Base-by-base conservation (phyloP, 2,888 invertebrate species). In the Lasioglossum figueresi region DNA sequence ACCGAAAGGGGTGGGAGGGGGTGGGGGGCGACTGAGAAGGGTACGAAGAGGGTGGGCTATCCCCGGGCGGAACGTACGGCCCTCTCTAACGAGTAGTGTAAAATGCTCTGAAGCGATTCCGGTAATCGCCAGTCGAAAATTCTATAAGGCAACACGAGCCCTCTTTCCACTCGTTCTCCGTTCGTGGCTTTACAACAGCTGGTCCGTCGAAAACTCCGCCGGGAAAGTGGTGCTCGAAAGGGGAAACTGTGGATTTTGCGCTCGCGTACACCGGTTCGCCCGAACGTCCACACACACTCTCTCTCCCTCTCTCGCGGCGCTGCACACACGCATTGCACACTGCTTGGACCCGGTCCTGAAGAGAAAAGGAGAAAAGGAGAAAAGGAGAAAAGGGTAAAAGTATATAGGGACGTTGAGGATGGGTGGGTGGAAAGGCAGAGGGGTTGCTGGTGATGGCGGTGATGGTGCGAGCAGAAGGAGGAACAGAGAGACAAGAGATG, bases 61-160 rank as follows among this genome's bases (percentile, higher is more conserved):
- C 56, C 78, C 72, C 16, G 43, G 37, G 5, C n/a, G 34, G 72
- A n/a, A 31, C 70, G 56, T 27, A 43, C 76, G 37, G 72, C 37
- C 77, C 75, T 79, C 68, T 68, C 76, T 85, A 88, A 90, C 85
- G 84, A 88, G 87, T 77, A 80, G 74, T 76, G 83, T 68, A 82
- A 84, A 87, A 86, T 74, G 77, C 82, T 85, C 78, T 68, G 76
- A 90, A 89, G 79, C 78, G 88, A 83, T 85, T 81, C 76, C 82
- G 70, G 88, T 90, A 90, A 90, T 89, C 88, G 90, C 75, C 82
- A 56, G 82, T 86, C 80, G 86, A 90, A 90, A 90, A 90, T 90
- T 90, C 88, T 86, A 83, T 83, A 90, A 88, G 88, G 83, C 89
- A 85, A 85, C 79, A 80, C 76, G 78, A 77, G 59, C 45, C 71